Conservation (phyloP, 2,888 invertebrate genomes). For the Chrysina gloriosa region DNA sequence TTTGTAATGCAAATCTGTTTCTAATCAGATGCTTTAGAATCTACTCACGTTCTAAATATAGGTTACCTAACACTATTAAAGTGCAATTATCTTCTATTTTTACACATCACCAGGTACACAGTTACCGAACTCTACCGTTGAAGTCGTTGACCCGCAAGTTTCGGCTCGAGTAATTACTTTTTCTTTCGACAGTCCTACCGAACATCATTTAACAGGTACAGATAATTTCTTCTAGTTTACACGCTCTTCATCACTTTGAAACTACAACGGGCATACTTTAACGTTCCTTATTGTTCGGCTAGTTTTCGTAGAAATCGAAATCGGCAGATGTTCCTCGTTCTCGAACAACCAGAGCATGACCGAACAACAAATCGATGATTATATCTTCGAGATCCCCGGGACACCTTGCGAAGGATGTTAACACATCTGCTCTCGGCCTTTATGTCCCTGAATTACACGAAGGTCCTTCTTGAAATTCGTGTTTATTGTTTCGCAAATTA, state of each 20-base stretch:
- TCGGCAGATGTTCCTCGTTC: constrained; percentile 40
- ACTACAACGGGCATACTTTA: background rate
- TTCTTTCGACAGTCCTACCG: no score
- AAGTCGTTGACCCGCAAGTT: constrained; percentile 9
- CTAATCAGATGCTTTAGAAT: no score
- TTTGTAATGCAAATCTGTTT: no score
- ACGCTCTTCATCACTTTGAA: background rate
- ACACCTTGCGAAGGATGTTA: constrained; percentile 11
- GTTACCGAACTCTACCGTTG: background rate
- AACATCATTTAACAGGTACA: no score
- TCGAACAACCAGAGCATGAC: constrained; percentile 44
- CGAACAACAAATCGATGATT: constrained; percentile 46
- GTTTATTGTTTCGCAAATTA: constrained; percentile 1
- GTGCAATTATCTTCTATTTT: no score
- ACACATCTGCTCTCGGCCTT: constrained; percentile 17
- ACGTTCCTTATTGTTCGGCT: constrained; percentile 8
- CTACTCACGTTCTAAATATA: no score
- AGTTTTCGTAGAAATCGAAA: constrained; percentile 23
- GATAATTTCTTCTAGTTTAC: background rate
- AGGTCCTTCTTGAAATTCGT: background rate
- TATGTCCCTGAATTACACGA: background rate
- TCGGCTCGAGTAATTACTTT: background rate
- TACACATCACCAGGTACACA: no score
- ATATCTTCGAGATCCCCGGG: constrained; percentile 36
- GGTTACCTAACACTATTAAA: no score